Evolutionary conservation across 2,113 vertebrate species (phyloP), one percentile per base, ranked within the genome.

Genomic region (Mobula birostris): DNA sequence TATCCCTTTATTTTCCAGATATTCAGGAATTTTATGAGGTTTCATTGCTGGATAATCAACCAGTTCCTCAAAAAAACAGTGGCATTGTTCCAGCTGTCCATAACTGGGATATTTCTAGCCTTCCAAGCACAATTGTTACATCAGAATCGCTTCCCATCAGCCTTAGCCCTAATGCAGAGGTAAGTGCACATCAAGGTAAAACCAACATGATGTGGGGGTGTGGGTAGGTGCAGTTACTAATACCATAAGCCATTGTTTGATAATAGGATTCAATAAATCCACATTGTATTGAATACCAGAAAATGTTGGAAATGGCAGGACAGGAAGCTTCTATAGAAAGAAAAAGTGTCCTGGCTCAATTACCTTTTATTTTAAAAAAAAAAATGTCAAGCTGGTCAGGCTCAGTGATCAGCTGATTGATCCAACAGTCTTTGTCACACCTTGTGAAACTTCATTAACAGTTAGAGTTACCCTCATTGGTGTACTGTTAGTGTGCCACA

Each of bases 11-110:
- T 9, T 0, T 94, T 40, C 94, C 96, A 99, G 98, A 99, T 97
- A 99, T 99, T 97, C 99, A 99, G 97, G 99, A 99, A 96, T 99
- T 99, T 96, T 99, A 99, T 96, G 98, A 99, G 98, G 98, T 99
- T 98, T 98, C 98, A 98, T 98, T 99, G 98, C 95, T 98, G 96
- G 98, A 99, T 96, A 98, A 97, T 96, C 98, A 97, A 97, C 98
- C 97, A 95, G 95, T 94, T 95, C 96, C 95, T 85, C 95, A 97
- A 94, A 98, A 98, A 95, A 96, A 95, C 56, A 96, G 95, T 93
- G 98, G 98, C 95, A 97, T 97, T 94, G 94, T 96, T 95, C 96
- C 97, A 66, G 97, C 98, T 90, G 97, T 98, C 95, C 98, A 98
- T 96, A 97, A 98, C 94, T 99, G 99, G 99, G 98, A 99, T 94